Evolutionary conservation across 2,888 invertebrate genomes (phyloP).

Genomic region (Zygothrica quintamaculata): DNA sequence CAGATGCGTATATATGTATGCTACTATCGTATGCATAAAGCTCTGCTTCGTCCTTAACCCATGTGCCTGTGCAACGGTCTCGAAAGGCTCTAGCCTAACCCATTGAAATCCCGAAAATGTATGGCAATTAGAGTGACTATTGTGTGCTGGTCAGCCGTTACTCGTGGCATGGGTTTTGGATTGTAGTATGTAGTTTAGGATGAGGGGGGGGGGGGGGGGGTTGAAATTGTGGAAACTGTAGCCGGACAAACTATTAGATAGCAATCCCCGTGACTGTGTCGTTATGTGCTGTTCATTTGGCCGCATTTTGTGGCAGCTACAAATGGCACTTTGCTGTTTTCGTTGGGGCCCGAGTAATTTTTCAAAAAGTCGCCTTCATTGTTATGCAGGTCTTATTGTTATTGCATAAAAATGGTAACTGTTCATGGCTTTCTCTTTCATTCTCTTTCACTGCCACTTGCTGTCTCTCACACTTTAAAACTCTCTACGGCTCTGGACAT

Average conservation of each 20-base stretch:
- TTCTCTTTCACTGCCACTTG: not conserved
- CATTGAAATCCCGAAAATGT: slow-evolving; percentile 81
- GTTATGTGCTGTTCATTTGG: slow-evolving; percentile 72
- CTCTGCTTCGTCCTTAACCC: not conserved
- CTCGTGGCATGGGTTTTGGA: too few species aligned
- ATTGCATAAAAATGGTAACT: slow-evolving; percentile 76
- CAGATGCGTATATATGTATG: slow-evolving; percentile 1
- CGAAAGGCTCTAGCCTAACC: slow-evolving; percentile 61
- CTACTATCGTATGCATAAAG: slow-evolving; percentile 8
- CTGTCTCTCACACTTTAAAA: slow-evolving; percentile 5
- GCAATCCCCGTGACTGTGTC: slow-evolving; percentile 60
- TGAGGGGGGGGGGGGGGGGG: not conserved
- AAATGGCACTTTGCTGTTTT: slow-evolving; percentile 67
- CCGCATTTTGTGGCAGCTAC: slow-evolving; percentile 75
- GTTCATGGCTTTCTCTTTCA: slow-evolving; percentile 14
- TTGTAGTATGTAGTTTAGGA: too few species aligned
- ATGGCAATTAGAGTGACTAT: slow-evolving; percentile 81
- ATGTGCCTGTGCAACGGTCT: slow-evolving; percentile 20
- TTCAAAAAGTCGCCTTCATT: slow-evolving; percentile 69
- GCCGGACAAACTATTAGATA: slow-evolving; percentile 73
- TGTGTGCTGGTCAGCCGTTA: slow-evolving; percentile 59
- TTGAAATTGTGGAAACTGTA: slow-evolving; percentile 14
- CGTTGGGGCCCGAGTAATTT: slow-evolving; percentile 63
- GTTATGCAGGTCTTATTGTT: slow-evolving; percentile 80
- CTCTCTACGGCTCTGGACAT: slow-evolving; percentile 17